These are phyloP conservation scores for Myiagra hebetior DNA, from an alignment of 2,113 vertebrate genomes.

Conservation along the genomic window DNA sequence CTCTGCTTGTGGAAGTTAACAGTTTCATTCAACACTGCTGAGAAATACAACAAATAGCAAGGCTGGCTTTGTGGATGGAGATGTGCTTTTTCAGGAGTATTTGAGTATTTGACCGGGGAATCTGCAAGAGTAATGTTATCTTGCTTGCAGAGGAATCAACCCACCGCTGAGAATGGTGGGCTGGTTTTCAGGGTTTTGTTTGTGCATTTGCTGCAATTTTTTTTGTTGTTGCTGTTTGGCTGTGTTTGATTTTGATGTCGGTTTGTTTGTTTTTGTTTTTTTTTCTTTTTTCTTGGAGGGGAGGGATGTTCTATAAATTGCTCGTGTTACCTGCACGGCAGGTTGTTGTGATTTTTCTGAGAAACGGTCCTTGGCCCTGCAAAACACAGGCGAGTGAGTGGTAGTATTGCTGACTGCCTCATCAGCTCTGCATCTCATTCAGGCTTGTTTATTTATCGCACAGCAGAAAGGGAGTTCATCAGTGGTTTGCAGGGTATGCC, in stretches of 20 bases:
- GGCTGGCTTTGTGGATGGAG: background rate
- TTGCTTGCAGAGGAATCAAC: background rate
- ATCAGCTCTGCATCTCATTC: background rate
- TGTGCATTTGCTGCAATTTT: background rate
- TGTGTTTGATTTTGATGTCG: background rate
- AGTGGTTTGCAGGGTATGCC: background rate
- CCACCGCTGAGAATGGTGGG: background rate
- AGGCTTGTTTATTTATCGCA: background rate
- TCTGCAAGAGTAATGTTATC: background rate
- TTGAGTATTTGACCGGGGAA: background rate
- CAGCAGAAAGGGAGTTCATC: background rate
- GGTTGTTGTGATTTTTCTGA: background rate
- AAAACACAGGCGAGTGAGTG: background rate
- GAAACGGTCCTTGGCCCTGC: background rate
- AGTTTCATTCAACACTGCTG: background rate
- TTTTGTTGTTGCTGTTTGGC: background rate
- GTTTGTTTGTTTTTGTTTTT: background rate
- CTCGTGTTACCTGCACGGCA: background rate
- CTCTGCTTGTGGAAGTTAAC: background rate
- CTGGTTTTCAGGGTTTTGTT: background rate
- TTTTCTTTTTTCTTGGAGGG: background rate
- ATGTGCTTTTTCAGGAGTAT: background rate
- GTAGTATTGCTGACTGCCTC: background rate
- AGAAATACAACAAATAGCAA: background rate
- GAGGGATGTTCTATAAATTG: background rate